Evolutionary conservation across 2,797 vertebrate genomes (phyloP), one percentile per base, ranked within the genome.

Genomic region (Acipenser transmontanus): DNA sequence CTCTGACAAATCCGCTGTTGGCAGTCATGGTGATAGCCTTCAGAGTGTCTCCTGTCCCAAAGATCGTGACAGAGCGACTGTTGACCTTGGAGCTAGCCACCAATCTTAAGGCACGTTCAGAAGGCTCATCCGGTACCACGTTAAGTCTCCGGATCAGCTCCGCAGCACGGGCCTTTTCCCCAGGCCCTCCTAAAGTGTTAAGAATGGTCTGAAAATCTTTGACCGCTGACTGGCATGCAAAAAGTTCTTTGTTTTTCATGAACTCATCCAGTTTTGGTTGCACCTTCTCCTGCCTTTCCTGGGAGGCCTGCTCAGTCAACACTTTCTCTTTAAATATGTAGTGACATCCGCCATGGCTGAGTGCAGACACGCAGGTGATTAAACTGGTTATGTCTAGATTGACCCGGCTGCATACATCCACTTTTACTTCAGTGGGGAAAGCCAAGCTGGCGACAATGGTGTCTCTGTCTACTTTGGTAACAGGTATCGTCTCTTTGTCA

Each of bases 371-470:
- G 0, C 92, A 95, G 0, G 95, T 94, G 78, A 99, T 98, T 66
- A 99, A 87, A 0, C 95, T 96, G 1, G 96, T 96, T 81, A 99
- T 96, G 83, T 99, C 96, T 73, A 99, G 78, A 82, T 99, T 99
- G 6, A 92, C 87, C 0, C 91, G 87, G 1, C 59, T 88, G 75
- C 95, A 98, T 68, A 89, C 81, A 0, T 93, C 90, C 4, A 94
- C 88, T 72, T 91, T 92, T 65, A 95, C 82, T 68, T 93, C 91
- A 0, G 87, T 83, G 0, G 95, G 96, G 78, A 95, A 94, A 0
- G 91, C 87, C 71, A 94, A 68, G 34, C 86, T 91, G 34, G 90
- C 92, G 51, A 95, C 84, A 14, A 94, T 78, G 61, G 87, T 92
- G 61, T 87, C 86, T 10, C 89, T 74, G 69, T 93, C 91, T 56